These are phyloP conservation scores for Megaptera novaeangliae DNA, from an alignment of 2,113 vertebrate genomes.

Conservation along the genomic window DNA sequence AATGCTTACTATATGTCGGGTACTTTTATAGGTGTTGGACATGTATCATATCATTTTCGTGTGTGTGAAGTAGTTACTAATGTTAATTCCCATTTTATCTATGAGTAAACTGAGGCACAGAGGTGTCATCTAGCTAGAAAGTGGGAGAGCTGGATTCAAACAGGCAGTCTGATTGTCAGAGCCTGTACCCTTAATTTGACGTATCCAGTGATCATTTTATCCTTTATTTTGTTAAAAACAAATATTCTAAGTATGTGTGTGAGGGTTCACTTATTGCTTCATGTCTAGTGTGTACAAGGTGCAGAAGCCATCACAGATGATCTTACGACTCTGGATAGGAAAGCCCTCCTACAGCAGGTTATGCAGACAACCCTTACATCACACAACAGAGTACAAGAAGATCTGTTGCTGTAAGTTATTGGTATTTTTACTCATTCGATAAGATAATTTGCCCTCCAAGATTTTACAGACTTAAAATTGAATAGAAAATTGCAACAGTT, in stretches of 20 bases:
- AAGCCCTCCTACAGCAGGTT: constrained; percentile 79
- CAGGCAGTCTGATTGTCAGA: not conserved
- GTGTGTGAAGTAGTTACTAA: not conserved
- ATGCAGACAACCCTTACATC: constrained; percentile 61
- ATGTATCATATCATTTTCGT: not conserved
- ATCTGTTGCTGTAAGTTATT: constrained; percentile 81
- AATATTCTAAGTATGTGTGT: not conserved
- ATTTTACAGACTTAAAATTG: not conserved
- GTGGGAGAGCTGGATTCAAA: not conserved
- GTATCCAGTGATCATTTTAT: not conserved
- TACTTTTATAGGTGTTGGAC: not conserved
- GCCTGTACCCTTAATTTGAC: not conserved
- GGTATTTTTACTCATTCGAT: not conserved
- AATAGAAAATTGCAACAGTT: not conserved
- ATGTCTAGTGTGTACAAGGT: constrained; percentile 18
- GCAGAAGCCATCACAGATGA: constrained; percentile 18
- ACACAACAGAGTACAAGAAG: constrained; percentile 69
- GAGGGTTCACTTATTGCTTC: not conserved
- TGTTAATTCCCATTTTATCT: not conserved
- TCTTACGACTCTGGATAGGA: constrained; percentile 75
- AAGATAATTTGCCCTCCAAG: not conserved
- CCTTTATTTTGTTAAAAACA: not conserved
- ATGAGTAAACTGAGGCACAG: not conserved
- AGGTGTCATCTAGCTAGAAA: not conserved
- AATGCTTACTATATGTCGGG: not conserved